These are phyloP conservation scores for Epizoanthus rinbou DNA, from an alignment of 92 coral and sea anemone genomes.

Conservation along the genomic window DNA sequence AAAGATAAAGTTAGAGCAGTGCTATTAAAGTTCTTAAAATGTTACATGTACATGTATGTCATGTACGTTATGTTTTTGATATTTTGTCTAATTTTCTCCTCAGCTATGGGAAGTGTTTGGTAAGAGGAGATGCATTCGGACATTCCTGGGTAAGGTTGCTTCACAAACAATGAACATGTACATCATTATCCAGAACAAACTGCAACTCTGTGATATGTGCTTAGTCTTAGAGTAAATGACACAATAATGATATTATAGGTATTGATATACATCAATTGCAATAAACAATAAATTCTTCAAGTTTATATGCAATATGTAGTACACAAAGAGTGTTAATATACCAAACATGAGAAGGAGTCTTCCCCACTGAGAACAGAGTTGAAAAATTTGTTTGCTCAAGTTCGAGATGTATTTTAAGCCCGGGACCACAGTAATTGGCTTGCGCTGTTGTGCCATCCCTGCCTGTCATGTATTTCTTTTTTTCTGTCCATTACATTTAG, in stretches of 20 bases:
- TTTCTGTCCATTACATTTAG: no score
- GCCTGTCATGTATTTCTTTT: no score
- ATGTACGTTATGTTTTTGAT: background rate
- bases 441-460: no score
- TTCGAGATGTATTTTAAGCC: no score
- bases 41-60: no score
- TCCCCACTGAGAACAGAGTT: no score
- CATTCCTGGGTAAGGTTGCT: conserved; percentile 74
- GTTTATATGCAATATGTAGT: background rate
- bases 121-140: conserved; percentile 88
- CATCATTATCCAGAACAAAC: background rate
- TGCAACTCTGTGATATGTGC: background rate
- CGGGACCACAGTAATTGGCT: no score
- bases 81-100: background rate
- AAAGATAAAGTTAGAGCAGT: background rate
- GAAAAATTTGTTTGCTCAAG: no score
- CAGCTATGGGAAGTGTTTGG: conserved; percentile 99
- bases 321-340: background rate
- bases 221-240: no score
- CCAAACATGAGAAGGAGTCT: no score
- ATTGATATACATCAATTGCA: no score
- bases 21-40: background rate
- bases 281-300: background rate
- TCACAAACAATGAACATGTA: background rate
- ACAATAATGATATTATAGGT: no score